A percentile compares a stretch with the other conserved stretches of the same genome.
Evolutionary conservation across 2,888 invertebrate genomes (phyloP).

Genomic region (Caenorhabditis sp.): DNA sequence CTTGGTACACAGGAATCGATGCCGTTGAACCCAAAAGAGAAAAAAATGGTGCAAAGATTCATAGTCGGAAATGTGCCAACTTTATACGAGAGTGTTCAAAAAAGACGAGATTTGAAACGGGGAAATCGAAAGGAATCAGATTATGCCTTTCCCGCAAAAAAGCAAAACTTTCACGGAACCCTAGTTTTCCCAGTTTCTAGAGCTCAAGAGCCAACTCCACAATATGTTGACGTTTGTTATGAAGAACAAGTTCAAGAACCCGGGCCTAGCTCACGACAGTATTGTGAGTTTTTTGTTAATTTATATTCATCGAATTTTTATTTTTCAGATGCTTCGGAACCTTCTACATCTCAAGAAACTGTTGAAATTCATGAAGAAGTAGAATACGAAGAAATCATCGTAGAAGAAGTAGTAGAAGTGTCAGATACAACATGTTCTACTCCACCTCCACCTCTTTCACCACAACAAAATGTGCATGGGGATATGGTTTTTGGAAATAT

Average conservation of each 20-base stretch:
- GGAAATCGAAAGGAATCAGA: background rate
- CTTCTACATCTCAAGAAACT: background rate
- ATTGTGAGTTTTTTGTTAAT: background rate
- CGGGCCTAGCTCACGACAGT: background rate
- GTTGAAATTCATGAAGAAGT: background rate
- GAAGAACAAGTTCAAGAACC: background rate
- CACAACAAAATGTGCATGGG: conserved; percentile 3
- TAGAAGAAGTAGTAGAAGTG: background rate
- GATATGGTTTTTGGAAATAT: conserved; percentile 24
- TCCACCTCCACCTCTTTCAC: background rate
- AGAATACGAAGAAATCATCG: background rate
- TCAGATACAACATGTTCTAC: background rate
- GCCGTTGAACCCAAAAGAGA: background rate
- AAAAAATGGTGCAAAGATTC: background rate
- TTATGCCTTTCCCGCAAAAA: background rate
- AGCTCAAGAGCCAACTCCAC: background rate
- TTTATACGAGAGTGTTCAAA: background rate
- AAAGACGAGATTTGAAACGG: background rate
- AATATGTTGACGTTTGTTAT: background rate
- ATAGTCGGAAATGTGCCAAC: background rate
- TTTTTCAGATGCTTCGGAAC: background rate
- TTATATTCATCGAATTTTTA: no score
- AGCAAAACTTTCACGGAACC: background rate
- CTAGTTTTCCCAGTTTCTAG: background rate
- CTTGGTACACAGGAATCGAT: background rate